Evolutionary conservation across 2,113 vertebrate species (phyloP).

Genomic region (Platysternon megacephalum): DNA sequence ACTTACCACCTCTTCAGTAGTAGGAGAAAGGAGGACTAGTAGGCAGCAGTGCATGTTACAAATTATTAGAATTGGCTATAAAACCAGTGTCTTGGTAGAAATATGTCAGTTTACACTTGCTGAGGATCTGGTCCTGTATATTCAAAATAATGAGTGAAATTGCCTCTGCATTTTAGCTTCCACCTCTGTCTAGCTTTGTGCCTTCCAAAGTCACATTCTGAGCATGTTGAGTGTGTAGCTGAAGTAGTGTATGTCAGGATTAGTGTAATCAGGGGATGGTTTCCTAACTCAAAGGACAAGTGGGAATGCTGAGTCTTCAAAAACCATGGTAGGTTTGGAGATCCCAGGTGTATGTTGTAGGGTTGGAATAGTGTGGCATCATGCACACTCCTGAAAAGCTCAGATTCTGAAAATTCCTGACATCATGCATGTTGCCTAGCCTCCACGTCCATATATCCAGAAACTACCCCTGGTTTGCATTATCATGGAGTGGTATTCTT

Average conservation of each 20-base stretch:
- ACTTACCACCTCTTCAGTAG: not conserved
- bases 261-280: not conserved
- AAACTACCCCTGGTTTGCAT: not conserved
- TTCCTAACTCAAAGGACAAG: not conserved
- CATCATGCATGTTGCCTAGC: not conserved
- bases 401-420: not conserved
- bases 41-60: not conserved
- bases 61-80: not conserved
- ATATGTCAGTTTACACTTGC: not conserved
- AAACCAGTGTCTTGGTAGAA: not conserved
- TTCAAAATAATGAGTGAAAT: rapidly evolving
- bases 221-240: not conserved
- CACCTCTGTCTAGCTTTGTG: not conserved
- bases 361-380: not conserved
- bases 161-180: not conserved
- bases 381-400: not conserved
- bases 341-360: not conserved
- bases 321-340: not conserved
- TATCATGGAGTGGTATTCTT: not conserved
- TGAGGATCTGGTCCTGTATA: not conserved
- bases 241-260: not conserved
- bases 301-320: not conserved
- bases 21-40: not conserved
- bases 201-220: not conserved
- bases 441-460: not conserved